A percentile compares a stretch with the other conserved stretches of the same genome.
phyloP scores from a whole-genome alignment of 2,888 invertebrate species.

The Dynastes tityus region DNA sequence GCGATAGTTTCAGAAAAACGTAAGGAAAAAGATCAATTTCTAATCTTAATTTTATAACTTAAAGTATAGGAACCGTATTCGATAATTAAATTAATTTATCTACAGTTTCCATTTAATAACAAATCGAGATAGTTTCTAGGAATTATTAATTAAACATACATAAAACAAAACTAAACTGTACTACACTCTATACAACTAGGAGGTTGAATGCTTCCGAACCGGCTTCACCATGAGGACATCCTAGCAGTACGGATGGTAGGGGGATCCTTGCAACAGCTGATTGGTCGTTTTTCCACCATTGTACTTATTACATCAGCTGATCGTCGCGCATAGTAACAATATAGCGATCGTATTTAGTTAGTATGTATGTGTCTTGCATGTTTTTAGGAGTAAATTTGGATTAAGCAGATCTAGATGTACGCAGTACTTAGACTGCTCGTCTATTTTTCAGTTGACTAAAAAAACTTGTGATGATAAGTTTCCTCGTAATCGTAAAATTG shows the following conservation, averaged over 20 bases:
- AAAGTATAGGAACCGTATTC: constrained; percentile 11
- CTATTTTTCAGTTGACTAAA: constrained; percentile 20
- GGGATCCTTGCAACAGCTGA: constrained; percentile 57
- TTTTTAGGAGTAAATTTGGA: constrained; percentile 24
- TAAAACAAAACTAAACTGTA: constrained; percentile 55
- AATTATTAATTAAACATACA: constrained; percentile 26
- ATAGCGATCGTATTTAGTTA: constrained; percentile 36
- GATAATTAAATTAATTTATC: not conserved
- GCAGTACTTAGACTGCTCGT: constrained; percentile 41
- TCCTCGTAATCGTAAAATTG: not conserved
- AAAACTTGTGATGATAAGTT: not conserved
- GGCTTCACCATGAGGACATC: constrained; percentile 56
- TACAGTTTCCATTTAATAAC: not conserved
- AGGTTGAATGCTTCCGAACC: constrained; percentile 55
- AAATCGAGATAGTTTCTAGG: not conserved
- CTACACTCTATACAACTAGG: constrained; percentile 51
- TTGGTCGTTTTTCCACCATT: constrained; percentile 62
- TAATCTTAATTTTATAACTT: not conserved
- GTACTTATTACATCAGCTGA: constrained; percentile 63
- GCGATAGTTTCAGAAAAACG: not conserved
- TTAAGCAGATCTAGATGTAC: constrained; percentile 6
- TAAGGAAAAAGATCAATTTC: not conserved
- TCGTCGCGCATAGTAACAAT: constrained; percentile 61
- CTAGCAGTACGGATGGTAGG: constrained; percentile 52
- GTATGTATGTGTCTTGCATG: constrained; percentile 32